Evolutionary conservation across 2,888 invertebrate genomes (phyloP).

Genomic region (Calameuta pallipes): DNA sequence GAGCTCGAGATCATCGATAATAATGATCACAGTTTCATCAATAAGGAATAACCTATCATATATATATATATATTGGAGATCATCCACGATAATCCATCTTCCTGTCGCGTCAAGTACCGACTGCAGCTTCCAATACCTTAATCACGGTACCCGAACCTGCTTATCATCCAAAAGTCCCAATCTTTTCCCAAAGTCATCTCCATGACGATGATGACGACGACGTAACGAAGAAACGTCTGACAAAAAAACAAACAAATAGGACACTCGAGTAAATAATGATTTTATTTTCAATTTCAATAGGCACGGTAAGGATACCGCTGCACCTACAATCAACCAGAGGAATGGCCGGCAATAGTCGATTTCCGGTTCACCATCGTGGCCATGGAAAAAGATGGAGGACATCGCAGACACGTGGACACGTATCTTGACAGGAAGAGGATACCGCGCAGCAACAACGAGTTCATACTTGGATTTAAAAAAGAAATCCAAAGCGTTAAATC

Average conservation of each 20-base stretch:
- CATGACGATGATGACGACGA: not conserved
- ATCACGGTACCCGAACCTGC: not conserved
- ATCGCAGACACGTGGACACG: slow-evolving; percentile 42
- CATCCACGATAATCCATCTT: not conserved
- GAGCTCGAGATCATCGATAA: slow-evolving; percentile 32
- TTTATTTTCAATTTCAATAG: slow-evolving; percentile 50
- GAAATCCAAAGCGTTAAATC: not conserved
- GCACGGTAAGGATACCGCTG: slow-evolving; percentile 63
- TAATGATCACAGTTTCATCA: not conserved
- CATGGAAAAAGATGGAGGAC: slow-evolving; percentile 47
- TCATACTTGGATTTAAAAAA: slow-evolving; percentile 55
- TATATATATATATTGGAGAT: not conserved
- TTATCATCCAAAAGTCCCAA: not conserved
- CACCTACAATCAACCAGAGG: slow-evolving; percentile 54
- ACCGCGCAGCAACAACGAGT: slow-evolving; percentile 49
- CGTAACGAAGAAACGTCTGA: not conserved
- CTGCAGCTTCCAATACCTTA: not conserved
- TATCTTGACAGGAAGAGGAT: slow-evolving; percentile 57
- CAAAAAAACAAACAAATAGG: slow-evolving; percentile 5
- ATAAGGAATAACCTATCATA: not conserved
- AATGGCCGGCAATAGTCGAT: slow-evolving; percentile 42
- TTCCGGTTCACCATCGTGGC: slow-evolving; percentile 41
- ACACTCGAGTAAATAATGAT: slow-evolving; percentile 6
- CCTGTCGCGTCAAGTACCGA: not conserved
- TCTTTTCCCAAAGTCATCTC: not conserved